Conservation (phyloP, 1,140 invertebrate genomes). For the Archivesica marissinica region DNA sequence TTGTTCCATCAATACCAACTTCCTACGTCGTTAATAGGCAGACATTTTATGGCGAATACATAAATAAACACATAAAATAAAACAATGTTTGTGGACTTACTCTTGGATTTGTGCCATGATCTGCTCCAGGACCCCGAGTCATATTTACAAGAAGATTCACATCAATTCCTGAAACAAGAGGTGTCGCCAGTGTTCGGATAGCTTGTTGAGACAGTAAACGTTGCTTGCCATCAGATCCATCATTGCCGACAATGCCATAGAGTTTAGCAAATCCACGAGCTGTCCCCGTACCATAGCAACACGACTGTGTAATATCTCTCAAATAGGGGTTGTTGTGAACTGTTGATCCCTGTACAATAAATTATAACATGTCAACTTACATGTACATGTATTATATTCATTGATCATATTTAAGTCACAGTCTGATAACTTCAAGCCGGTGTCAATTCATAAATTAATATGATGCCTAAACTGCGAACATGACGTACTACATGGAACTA, state of each 20-base stretch:
- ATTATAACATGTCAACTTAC: no score
- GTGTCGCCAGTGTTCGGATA: slow-evolving; percentile 6
- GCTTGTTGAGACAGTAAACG: slow-evolving; percentile 25
- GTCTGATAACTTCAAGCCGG: no score
- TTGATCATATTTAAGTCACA: no score
- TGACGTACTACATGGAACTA: no score
- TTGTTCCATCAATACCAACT: not conserved
- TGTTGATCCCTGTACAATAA: not conserved
- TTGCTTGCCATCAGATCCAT: slow-evolving; percentile 15
- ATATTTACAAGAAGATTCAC: not conserved
- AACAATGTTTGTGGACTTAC: no score
- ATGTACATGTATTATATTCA: no score
- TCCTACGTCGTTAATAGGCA: not conserved
- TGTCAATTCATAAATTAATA: no score
- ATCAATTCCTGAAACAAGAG: slow-evolving; percentile 8
- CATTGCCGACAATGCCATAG: slow-evolving; percentile 54
- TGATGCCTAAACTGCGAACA: no score
- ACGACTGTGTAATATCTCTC: slow-evolving; percentile 24
- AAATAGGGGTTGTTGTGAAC: slow-evolving; percentile 32
- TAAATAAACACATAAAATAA: no score
- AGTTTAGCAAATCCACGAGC: slow-evolving; percentile 54
- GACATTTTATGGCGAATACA: not conserved
- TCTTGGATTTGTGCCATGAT: not conserved
- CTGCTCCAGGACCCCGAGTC: not conserved
- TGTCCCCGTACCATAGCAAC: slow-evolving; percentile 40